A percentile compares a stretch with the other conserved stretches of the same genome.
Conservation (phyloP, 2,888 invertebrate genomes). For the Platypus cylindrus region DNA sequence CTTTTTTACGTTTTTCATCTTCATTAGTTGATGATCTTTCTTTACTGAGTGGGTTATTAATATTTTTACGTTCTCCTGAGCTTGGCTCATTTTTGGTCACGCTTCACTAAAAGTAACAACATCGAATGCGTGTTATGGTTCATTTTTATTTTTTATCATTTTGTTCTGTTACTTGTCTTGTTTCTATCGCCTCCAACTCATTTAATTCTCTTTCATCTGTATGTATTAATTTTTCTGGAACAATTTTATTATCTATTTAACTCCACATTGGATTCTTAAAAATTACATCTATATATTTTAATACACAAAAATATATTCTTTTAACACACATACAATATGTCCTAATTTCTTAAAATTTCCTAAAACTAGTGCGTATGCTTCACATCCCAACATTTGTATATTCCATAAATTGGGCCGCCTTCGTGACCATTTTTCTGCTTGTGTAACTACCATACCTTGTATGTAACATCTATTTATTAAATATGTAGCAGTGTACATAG, state of each 20-base stretch:
- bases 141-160: background rate
- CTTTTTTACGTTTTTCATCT: constrained; percentile 8
- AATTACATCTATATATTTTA: constrained; percentile 13
- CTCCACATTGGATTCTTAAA: constrained; percentile 10
- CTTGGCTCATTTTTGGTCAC: constrained; percentile 1
- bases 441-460: constrained; percentile 15
- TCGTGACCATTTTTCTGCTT: constrained; percentile 21
- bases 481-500: constrained; percentile 18
- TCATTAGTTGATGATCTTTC: constrained; percentile 3
- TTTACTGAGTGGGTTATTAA: background rate
- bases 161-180: constrained; percentile 1
- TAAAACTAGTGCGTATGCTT: constrained; percentile 19
- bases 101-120: too few relatives aligned
- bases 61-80: constrained; percentile 3
- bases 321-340: constrained; percentile 16
- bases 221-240: constrained; percentile 2
- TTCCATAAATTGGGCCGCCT: constrained; percentile 21
- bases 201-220: background rate
- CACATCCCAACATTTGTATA: constrained; percentile 23
- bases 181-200: background rate
- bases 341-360: constrained; percentile 21
- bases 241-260: too few relatives aligned
- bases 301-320: constrained; percentile 13
- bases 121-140: too few relatives aligned
- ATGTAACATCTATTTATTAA: constrained; percentile 22